Evolutionary conservation across 2,113 vertebrate species (phyloP).

Genomic region (Actinemys pallida): DNA sequence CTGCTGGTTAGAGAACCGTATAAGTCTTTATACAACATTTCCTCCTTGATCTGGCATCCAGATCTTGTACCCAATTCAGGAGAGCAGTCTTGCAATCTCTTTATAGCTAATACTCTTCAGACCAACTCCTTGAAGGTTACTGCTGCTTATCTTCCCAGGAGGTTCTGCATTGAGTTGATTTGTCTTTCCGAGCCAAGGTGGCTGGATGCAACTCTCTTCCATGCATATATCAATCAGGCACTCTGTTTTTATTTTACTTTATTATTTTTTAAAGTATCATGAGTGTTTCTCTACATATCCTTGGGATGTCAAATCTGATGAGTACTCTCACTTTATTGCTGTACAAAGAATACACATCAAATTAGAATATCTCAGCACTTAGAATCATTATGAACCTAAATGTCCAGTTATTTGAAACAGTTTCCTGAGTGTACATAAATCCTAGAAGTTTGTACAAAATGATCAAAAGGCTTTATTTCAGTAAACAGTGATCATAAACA

Average conservation of each 20-base stretch:
- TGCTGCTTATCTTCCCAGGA: neutral
- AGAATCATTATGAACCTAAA: neutral
- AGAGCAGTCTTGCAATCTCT: neutral
- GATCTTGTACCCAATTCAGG: neutral
- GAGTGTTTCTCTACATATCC: neutral
- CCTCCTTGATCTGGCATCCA: neutral
- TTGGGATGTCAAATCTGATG: neutral
- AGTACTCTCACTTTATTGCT: neutral
- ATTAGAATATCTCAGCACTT: neutral
- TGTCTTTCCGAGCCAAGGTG: neutral
- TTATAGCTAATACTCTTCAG: neutral
- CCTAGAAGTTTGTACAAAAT: neutral
- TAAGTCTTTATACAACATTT: neutral
- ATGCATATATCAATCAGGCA: neutral
- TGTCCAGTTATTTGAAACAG: neutral
- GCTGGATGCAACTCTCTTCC: neutral
- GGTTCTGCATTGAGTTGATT: neutral
- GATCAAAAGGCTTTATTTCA: neutral
- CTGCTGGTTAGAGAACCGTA: fast-evolving
- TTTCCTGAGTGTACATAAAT: neutral
- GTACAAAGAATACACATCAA: neutral
- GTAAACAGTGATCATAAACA: too few relatives aligned
- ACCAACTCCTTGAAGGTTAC: neutral
- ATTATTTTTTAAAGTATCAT: neutral
- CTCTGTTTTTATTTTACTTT: neutral